Base-by-base conservation (phyloP, 2,797 vertebrate species). In the Alectoris magna region DNA sequence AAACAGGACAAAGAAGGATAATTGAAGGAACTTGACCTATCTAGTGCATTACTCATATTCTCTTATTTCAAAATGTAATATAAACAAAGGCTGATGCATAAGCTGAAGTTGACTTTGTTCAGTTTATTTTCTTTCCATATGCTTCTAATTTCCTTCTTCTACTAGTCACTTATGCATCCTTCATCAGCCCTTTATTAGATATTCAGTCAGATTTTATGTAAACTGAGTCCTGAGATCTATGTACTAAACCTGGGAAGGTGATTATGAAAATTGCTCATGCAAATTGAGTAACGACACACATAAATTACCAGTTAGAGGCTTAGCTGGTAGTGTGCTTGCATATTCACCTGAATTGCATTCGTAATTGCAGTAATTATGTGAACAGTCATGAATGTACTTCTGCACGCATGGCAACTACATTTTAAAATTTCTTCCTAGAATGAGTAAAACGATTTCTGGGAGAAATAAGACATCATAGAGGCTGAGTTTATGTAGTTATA, bases 351-450 rank as follows among this genome's bases (percentile, higher is more conserved):
- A 93, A 93, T 66, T 95, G 82, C 87, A 79, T 91, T 86, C 48
- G 21, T 95, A 94, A 96, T 95, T 91, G 93, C 84, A 56, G 84
- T 90, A 90, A 95, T 96, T 94, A 95, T 34, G 21, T 68, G 93
- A 93, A 88, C 79, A 88, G 80, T 66, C 79, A 43, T 38, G 81
- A 75, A 93, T 91, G 60, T 58, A 70, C 56, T 82, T 94, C 44
- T 94, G 36, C 77, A 79, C 64, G 62, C 38, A 41, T 2, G 11
- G 63, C n/a, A 67, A 41, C 49, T 91, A 24, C 24, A 1, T 79
- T 70, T 75, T 38, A 41, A 86, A 63, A 58, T 73, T 64, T 94
- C 68, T 92, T 90, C 27, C 9, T 73, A 31, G 46, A 91, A 36
- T 46, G 16, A 69, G 51, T 62, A 73, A 84, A 89, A 63, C n/a